These are phyloP conservation scores for Melanophora roralis DNA, from an alignment of 2,888 invertebrate genomes.

Conservation along the genomic window DNA sequence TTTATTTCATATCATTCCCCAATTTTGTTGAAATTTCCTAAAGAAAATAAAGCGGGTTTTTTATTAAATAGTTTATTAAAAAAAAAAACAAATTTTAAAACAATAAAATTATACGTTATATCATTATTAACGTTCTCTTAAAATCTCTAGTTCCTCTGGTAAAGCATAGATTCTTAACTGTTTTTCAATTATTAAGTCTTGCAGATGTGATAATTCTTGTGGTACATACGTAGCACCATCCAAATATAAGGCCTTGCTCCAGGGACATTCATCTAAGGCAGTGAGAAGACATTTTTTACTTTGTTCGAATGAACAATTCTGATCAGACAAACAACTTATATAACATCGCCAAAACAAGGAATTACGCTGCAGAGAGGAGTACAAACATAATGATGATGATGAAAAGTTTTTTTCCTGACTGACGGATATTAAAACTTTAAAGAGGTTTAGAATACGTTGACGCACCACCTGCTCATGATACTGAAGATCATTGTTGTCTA, in stretches of 20 bases:
- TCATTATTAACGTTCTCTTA: slow-evolving; percentile 74
- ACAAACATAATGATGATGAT: slow-evolving; percentile 29
- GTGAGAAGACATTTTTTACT: slow-evolving; percentile 77
- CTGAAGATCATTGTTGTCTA: slow-evolving; percentile 52
- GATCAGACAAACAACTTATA: slow-evolving; percentile 79
- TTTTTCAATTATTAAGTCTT: slow-evolving; percentile 86
- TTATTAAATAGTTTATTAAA: too few species aligned
- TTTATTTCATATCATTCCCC: too few species aligned
- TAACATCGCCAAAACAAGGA: slow-evolving; percentile 82
- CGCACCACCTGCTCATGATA: slow-evolving; percentile 67
- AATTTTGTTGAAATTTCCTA: too few species aligned
- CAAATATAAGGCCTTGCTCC: slow-evolving; percentile 82
- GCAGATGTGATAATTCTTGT: slow-evolving; percentile 82
- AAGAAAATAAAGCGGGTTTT: too few species aligned
- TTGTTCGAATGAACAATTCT: slow-evolving; percentile 71
- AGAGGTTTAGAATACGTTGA: slow-evolving; percentile 71
- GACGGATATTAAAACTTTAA: slow-evolving; percentile 67
- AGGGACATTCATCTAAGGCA: slow-evolving; percentile 82
- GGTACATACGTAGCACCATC: slow-evolving; percentile 83
- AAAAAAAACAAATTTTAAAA: too few species aligned
- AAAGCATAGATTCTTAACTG: slow-evolving; percentile 86
- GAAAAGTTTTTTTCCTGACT: slow-evolving; percentile 35
- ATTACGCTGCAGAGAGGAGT: slow-evolving; percentile 69
- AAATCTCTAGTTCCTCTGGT: slow-evolving; percentile 84
- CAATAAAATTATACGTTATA: neutral